Conservation (phyloP, 2,888 invertebrate species). For the Nycteola revayana region DNA sequence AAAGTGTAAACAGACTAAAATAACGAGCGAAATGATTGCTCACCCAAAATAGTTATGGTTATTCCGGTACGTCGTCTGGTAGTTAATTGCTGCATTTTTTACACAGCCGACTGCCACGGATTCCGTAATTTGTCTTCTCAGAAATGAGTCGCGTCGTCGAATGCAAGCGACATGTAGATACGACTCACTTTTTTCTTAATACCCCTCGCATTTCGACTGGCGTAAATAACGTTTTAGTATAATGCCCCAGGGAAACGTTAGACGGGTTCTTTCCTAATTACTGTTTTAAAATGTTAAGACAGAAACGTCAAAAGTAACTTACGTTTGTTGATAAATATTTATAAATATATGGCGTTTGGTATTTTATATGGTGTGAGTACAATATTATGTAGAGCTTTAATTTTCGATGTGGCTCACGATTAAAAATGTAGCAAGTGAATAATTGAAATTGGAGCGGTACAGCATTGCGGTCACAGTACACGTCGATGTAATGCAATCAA, state of each 20-base stretch:
- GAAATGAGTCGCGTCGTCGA: constrained; percentile 82
- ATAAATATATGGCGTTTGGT: constrained; percentile 34
- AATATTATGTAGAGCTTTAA: constrained; percentile 10
- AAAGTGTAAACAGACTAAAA: constrained; percentile 63
- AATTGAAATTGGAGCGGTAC: constrained; percentile 49
- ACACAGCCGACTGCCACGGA: constrained; percentile 66
- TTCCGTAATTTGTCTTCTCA: constrained; percentile 80
- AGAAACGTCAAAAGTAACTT: constrained; percentile 73
- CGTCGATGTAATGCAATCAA: constrained; percentile 57
- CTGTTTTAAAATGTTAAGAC: constrained; percentile 74
- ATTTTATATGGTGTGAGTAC: constrained; percentile 16
- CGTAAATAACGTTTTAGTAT: constrained; percentile 78
- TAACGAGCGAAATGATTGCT: constrained; percentile 69
- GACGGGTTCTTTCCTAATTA: constrained; percentile 75
- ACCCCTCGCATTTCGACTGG: constrained; percentile 68
- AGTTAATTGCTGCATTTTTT: constrained; percentile 80
- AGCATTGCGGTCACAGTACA: constrained; percentile 45
- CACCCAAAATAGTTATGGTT: constrained; percentile 66
- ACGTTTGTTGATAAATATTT: constrained; percentile 61
- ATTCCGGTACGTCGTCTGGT: constrained; percentile 59
- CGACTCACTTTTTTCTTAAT: constrained; percentile 45
- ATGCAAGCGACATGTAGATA: constrained; percentile 75
- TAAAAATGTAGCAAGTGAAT: constrained; percentile 49
- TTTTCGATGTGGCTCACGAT: constrained; percentile 23
- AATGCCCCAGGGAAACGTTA: constrained; percentile 77